A percentile compares a stretch with the other conserved stretches of the same genome.
These are phyloP conservation scores for Musca domestica DNA, from an alignment of 1,140 invertebrate genomes.

Conservation along the genomic window DNA sequence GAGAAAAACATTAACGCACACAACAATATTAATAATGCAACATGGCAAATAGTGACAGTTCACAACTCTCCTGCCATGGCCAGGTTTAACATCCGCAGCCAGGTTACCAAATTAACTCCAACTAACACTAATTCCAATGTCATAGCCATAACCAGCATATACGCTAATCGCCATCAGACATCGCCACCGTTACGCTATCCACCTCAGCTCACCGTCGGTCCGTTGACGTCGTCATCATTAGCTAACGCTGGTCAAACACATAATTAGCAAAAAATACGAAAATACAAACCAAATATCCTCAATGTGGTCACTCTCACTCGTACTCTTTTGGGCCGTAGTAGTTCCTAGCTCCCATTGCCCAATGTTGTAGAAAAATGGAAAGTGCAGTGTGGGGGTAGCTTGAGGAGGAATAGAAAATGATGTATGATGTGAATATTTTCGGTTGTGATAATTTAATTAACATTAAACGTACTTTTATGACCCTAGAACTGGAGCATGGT, in stretches of 20 bases:
- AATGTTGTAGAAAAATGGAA: not conserved
- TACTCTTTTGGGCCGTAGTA: not conserved
- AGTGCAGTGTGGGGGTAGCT: too few species aligned
- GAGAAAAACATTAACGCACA: slow-evolving; percentile 7
- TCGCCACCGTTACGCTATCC: too few species aligned
- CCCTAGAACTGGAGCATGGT: too few species aligned
- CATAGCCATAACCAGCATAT: not conserved
- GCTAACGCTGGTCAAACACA: not conserved
- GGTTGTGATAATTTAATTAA: slow-evolving; percentile 22
- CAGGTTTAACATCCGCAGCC: not conserved
- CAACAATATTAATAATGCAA: slow-evolving; percentile 16
- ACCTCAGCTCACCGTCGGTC: too few species aligned
- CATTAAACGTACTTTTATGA: slow-evolving; percentile 15
- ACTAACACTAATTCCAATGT: slow-evolving; percentile 2
- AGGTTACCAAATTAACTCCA: not conserved
- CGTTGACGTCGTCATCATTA: too few species aligned
- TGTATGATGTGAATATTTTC: slow-evolving; percentile 20
- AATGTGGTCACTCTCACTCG: not conserved
- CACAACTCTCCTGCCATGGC: not conserved
- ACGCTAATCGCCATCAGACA: not conserved
- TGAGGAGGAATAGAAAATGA: slow-evolving; percentile 18
- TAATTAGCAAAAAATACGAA: slow-evolving; percentile 15
- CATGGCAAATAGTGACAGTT: slow-evolving; percentile 15
- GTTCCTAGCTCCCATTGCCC: not conserved
- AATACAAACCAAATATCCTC: not conserved